Evolutionary conservation across 2,113 vertebrate species (phyloP).

Genomic region (Cottus gobio): DNA sequence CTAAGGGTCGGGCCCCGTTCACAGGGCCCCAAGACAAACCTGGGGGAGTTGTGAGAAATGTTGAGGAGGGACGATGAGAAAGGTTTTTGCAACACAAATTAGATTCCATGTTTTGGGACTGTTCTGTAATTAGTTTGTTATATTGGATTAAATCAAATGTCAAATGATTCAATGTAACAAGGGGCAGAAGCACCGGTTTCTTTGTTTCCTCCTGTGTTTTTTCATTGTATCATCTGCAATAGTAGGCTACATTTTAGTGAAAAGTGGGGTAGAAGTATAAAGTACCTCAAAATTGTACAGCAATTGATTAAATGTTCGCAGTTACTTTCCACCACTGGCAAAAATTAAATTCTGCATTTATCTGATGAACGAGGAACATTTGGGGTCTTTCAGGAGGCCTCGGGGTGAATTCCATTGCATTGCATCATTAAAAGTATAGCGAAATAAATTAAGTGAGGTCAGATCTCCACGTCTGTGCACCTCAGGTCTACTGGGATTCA

Average conservation of each 20-base stretch:
- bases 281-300: neutral
- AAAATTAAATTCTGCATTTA: slow-evolving; percentile 12
- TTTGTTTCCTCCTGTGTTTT: neutral
- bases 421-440: slow-evolving; percentile 45
- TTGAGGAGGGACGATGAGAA: neutral
- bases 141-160: neutral
- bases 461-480: slow-evolving; percentile 22
- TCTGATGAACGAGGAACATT: slow-evolving; percentile 25
- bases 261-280: neutral
- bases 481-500: slow-evolving; percentile 38
- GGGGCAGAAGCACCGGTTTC: neutral
- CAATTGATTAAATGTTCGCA: neutral
- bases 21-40: neutral
- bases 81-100: neutral
- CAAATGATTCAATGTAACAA: neutral
- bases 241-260: neutral
- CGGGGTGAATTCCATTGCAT: slow-evolving; percentile 33
- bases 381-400: slow-evolving; percentile 31
- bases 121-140: neutral
- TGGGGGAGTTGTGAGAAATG: neutral
- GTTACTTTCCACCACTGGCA: neutral
- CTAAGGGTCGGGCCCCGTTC: neutral
- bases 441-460: slow-evolving; percentile 55
- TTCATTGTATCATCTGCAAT: neutral
- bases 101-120: neutral